These are phyloP conservation scores for Pelobates cultripes DNA, from an alignment of 2,797 vertebrate species.

Conservation along the genomic window DNA sequence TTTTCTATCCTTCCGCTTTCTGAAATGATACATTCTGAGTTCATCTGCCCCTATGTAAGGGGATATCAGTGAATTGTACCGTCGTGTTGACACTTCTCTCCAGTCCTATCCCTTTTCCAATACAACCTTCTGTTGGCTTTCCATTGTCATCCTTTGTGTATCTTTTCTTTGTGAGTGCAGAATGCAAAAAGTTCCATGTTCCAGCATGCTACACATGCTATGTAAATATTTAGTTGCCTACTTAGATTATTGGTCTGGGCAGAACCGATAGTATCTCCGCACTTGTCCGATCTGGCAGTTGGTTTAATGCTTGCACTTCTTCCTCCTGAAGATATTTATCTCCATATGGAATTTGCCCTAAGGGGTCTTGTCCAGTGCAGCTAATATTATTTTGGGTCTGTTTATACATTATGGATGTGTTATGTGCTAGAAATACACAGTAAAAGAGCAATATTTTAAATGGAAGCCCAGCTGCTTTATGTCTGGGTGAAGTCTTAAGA, in stretches of 20 bases:
- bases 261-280: constrained; percentile 7
- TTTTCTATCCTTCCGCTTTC: no score
- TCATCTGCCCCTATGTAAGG: neutral
- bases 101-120: neutral
- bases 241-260: neutral
- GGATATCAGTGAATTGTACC: neutral
- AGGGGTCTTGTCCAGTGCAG: constrained; percentile 13
- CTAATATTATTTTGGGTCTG: constrained; percentile 34
- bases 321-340: constrained; percentile 37
- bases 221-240: constrained; percentile 17
- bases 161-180: neutral
- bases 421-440: neutral
- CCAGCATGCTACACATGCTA: neutral
- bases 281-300: constrained; percentile 40
- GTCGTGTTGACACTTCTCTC: neutral
- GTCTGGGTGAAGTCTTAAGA: constrained; percentile 46
- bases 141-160: neutral
- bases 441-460: constrained; percentile 30
- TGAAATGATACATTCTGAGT: no score
- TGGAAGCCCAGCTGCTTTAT: constrained; percentile 60
- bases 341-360: constrained; percentile 18
- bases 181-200: neutral
- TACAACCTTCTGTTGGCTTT: neutral
- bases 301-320: constrained; percentile 17
- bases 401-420: constrained; percentile 40